Percentiles rank a stretch among this genome's conserved stretches.
Evolutionary conservation across 2,113 vertebrate genomes (phyloP).

Genomic region (Nanger granti): DNA sequence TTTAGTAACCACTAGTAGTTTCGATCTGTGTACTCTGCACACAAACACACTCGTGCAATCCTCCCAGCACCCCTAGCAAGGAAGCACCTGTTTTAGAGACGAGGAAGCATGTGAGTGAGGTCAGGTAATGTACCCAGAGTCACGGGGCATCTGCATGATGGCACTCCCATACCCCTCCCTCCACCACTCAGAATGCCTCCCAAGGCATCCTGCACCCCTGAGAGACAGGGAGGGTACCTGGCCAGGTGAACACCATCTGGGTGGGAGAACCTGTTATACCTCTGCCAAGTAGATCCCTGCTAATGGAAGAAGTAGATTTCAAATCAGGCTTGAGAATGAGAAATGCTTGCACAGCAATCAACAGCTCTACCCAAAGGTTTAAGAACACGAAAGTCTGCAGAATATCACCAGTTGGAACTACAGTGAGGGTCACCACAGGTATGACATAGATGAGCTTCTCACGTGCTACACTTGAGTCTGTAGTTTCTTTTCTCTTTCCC

Average conservation of each 20-base stretch:
- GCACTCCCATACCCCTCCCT: not conserved
- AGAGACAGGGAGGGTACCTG: not conserved
- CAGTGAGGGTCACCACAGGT: accelerated
- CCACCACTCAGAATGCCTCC: not conserved
- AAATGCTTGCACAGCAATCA: accelerated
- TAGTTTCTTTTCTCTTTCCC: not conserved
- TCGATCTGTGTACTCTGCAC: accelerated
- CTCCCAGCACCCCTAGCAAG: not conserved
- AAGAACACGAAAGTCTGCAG: not conserved
- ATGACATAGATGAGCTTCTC: accelerated
- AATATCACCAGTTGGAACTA: accelerated
- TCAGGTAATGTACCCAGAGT: accelerated
- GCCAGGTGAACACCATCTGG: accelerated
- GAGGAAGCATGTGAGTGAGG: not conserved
- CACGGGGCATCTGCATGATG: accelerated
- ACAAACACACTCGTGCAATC: accelerated
- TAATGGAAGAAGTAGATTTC: no score
- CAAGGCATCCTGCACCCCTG: not conserved
- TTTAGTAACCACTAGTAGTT: accelerated
- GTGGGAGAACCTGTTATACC: not conserved
- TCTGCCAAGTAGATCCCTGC: not conserved
- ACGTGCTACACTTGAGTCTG: accelerated
- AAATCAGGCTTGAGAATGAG: not conserved
- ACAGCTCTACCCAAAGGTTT: not conserved
- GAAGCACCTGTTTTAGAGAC: not conserved